Evolutionary conservation across 2,888 invertebrate species (phyloP), one percentile per base, ranked within the genome.

Genomic region (Aromia moschata): DNA sequence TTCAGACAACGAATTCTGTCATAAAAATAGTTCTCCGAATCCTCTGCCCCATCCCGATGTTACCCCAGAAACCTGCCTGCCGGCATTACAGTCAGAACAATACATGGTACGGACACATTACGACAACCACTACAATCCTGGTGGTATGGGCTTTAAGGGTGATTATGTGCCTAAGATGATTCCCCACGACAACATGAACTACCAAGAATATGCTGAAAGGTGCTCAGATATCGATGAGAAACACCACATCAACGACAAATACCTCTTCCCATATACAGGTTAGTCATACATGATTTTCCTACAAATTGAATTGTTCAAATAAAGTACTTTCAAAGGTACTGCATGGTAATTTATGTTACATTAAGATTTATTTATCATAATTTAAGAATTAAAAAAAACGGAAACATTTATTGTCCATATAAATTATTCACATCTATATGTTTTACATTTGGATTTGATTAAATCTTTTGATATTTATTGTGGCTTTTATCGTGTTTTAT

Each of bases 221-320:
- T 84, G 88, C 82, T 89, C 89, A 0, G 89, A 90, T 70, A 84
- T 87, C 0, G 89, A 89, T 0, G 90, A 90, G 44, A 89, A 89
- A 69, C 89, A 90, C 72, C 88, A 86, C 67, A 77, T 87, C 9
- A 87, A 87, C 57, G 93, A 93, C 71, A 91, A 91, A 83, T 94
- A 93, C 79, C 83, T 90, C 62, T 93, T 93, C 72, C 93, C 93
- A 0, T 93, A 93, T 74, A 93, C 92, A 69, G 89, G 90, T 84
- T 77, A 80, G 79, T n/a, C n/a, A n/a, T n/a, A n/a, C n/a, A n/a
- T n/a, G n/a, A n/a, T n/a, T n/a, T n/a, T n/a, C n/a, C n/a, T n/a
- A n/a, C n/a, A n/a, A n/a, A n/a, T n/a, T n/a, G n/a, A n/a, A n/a
- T n/a, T n/a, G n/a, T n/a, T n/a, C n/a, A n/a, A n/a, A n/a, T n/a